Percentiles rank a stretch among this genome's conserved stretches.
Conservation (phyloP, 2,888 invertebrate genomes). For the Nemoura dubitans region DNA sequence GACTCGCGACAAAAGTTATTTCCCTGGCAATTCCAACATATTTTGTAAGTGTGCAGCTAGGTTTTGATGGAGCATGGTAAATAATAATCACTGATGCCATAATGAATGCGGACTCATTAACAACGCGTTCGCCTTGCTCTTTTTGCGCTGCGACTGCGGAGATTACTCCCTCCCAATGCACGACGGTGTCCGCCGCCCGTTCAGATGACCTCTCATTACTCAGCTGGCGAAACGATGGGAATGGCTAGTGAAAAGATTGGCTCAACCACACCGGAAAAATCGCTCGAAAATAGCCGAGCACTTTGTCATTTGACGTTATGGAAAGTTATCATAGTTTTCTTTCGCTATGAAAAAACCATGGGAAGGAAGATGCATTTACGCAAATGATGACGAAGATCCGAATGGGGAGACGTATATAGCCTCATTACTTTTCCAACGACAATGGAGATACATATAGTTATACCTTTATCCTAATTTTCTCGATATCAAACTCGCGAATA, state of each 20-base stretch:
- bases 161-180: background rate
- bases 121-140: background rate
- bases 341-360: too few relatives aligned
- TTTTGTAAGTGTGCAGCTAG: background rate
- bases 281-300: background rate
- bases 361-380: too few relatives aligned
- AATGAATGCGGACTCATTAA: background rate
- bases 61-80: conserved; percentile 1
- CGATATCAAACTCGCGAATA: too few relatives aligned
- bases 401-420: too few relatives aligned
- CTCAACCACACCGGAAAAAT: background rate
- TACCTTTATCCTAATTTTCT: too few relatives aligned
- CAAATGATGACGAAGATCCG: too few relatives aligned
- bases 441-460: too few relatives aligned
- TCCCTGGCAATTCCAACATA: too few relatives aligned
- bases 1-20: background rate
- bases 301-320: background rate
- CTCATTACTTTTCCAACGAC: too few relatives aligned
- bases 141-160: background rate
- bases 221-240: background rate
- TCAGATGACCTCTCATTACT: background rate
- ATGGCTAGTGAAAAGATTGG: background rate
- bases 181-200: background rate
- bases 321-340: background rate
- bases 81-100: background rate